Percentiles rank a stretch among this genome's conserved stretches.
These are phyloP conservation scores for Drosophila ananassae DNA, from an alignment of 1,140 invertebrate species.

Conservation along the genomic window DNA sequence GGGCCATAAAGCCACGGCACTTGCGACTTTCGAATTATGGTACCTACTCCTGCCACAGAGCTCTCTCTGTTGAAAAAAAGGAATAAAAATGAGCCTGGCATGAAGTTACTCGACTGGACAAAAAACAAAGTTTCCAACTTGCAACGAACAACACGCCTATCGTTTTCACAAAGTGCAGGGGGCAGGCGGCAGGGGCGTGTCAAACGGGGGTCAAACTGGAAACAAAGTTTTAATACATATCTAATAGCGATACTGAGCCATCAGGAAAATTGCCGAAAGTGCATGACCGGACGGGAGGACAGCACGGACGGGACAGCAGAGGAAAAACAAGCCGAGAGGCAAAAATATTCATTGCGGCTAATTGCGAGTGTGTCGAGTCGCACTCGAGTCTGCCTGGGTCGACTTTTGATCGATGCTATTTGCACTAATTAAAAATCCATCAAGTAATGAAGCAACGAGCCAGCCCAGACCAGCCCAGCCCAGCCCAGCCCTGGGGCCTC, in stretches of 20 bases:
- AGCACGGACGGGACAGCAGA: background rate
- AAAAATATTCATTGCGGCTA: conserved; percentile 19
- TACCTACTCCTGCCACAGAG: background rate
- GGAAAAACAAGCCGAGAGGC: background rate
- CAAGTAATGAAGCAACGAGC: conserved; percentile 17
- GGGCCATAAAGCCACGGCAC: background rate
- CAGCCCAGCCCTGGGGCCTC: background rate
- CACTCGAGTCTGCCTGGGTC: conserved; percentile 8
- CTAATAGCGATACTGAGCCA: conserved; percentile 15
- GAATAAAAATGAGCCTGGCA: background rate
- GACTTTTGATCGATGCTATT: conserved; percentile 37
- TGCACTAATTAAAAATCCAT: conserved; percentile 47
- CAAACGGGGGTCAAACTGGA: conserved; percentile 38
- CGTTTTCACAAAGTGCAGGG: conserved; percentile 14
- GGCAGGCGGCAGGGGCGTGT: background rate
- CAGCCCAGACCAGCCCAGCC: background rate
- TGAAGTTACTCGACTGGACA: conserved; percentile 4
- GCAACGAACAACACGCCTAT: conserved; percentile 18
- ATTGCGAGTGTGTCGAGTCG: conserved; percentile 7
- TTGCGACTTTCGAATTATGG: background rate
- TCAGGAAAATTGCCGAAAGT: conserved; percentile 15
- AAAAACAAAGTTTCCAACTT: conserved; percentile 30
- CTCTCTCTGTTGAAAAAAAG: background rate
- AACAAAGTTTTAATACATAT: conserved; percentile 62
- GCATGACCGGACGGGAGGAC: background rate